Evolutionary conservation across 1,140 invertebrate species (phyloP).

Genomic region (Diorhabda sublineata): DNA sequence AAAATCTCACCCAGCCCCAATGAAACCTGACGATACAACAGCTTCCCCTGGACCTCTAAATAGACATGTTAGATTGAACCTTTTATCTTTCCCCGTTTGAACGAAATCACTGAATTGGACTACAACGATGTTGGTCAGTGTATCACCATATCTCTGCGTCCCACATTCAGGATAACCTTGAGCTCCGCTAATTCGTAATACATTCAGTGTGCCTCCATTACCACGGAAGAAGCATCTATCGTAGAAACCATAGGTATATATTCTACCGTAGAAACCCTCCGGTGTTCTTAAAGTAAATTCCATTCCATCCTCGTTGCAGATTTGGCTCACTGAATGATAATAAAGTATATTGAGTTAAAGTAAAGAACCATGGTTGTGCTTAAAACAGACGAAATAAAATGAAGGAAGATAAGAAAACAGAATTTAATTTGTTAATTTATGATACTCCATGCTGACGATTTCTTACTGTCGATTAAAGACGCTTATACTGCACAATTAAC

Average conservation of each 20-base stretch:
- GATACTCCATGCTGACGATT: no score
- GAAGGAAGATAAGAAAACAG: no score
- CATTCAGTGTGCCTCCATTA: conserved; percentile 78
- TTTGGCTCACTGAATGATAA: conserved; percentile 69
- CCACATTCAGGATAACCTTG: conserved; percentile 90
- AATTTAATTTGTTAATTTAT: no score
- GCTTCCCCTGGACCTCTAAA: conserved; percentile 88
- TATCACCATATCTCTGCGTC: conserved; percentile 85
- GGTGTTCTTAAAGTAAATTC: conserved; percentile 84
- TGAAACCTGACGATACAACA: conserved; percentile 88
- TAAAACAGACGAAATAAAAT: no score
- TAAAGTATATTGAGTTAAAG: no score
- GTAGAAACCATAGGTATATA: conserved; percentile 89
- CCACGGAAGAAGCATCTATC: conserved; percentile 88
- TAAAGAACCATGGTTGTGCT: no score
- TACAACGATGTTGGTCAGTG: conserved; percentile 90
- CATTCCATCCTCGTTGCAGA: conserved; percentile 90
- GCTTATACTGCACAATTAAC: no score
- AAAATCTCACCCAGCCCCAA: conserved; percentile 70
- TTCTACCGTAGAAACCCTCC: conserved; percentile 82
- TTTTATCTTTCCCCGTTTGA: conserved; percentile 83
- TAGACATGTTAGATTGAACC: conserved; percentile 87
- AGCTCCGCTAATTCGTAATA: conserved; percentile 77
- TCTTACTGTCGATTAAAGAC: no score
- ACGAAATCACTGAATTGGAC: conserved; percentile 92